These are phyloP conservation scores for Protophormia terraenovae DNA, from an alignment of 2,888 invertebrate species.

Conservation along the genomic window DNA sequence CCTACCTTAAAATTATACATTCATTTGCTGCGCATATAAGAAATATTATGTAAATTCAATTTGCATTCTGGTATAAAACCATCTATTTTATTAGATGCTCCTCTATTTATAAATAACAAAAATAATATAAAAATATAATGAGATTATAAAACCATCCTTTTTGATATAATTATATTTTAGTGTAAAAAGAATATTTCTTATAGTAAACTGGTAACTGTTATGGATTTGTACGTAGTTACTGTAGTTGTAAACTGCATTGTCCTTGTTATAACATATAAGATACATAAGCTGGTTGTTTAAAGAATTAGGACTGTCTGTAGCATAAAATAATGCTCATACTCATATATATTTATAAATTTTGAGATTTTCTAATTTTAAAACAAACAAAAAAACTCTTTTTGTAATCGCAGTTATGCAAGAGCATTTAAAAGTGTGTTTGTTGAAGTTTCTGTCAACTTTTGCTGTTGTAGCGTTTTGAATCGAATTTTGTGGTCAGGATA, in stretches of 20 bases:
- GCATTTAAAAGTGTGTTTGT: slow-evolving; percentile 18
- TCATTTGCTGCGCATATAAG: too few species aligned
- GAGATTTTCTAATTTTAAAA: background rate
- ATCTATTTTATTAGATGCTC: too few species aligned
- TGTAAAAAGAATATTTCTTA: too few species aligned
- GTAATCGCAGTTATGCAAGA: slow-evolving; percentile 6
- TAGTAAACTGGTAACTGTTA: background rate
- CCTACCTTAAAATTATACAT: too few species aligned
- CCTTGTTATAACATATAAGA: background rate
- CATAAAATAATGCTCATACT: background rate
- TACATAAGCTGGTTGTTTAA: background rate
- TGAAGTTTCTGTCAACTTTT: slow-evolving; percentile 1
- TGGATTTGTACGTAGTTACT: too few species aligned
- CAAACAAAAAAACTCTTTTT: background rate
- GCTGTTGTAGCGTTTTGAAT: slow-evolving; percentile 17
- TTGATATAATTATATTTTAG: too few species aligned
- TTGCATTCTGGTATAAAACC: too few species aligned
- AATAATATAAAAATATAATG: too few species aligned
- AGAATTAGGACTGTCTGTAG: background rate
- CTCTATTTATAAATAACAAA: too few species aligned
- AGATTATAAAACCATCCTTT: too few species aligned
- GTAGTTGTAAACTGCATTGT: too few species aligned
- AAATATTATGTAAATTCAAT: too few species aligned
- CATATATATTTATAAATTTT: background rate
- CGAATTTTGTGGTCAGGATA: slow-evolving; percentile 44